Base-by-base conservation (phyloP, 2,888 invertebrate species). In the Pristionchus japonicus region DNA sequence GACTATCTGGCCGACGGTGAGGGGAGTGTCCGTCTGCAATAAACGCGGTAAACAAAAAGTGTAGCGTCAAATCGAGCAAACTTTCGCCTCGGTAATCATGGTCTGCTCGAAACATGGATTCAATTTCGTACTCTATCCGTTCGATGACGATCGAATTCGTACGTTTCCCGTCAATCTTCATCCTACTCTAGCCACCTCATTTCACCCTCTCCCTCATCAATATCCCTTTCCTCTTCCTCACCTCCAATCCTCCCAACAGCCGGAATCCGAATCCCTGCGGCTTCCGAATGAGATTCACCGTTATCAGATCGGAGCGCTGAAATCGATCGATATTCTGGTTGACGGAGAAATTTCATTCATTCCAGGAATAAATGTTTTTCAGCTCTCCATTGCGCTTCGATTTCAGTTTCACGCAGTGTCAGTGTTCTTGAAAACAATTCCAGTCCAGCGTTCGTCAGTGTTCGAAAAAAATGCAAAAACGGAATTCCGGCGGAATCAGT, bases 231-330 rank as follows among this genome's bases (percentile, higher is more conserved):
- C 27, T n/a, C 43, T 20, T n/a, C n/a, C 98, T 97, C 95, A 99
- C 98, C 95, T 99, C 99, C 0, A 97, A 97, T 67, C 99, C 99
- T 37, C 99, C 99, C 52, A 99, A 97, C 94, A 99, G 98, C 90
- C 99, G 96, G 95, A 99, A 99, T 15, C 99, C 99, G 95, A 99
- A 99, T 3, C 99, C 99, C 88, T 97, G 97, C 61, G 97, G 97
- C 92, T 97, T 97, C n/a, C 98, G 96, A 83, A 97, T 97, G 86
- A 99, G 95, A 0, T 97, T 97, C 15, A 98, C 97, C 88, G 96
- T 95, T 91, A 97, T 96, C 92, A 97, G 97, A 74, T 96, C 96
- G 93, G 95, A 90, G 6, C 52, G 86, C 77, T 77, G 77, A 43
- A 77, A 77, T 23, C 9, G 52, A 77, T 43, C 74, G 74, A 74